Evolutionary conservation across 2,888 invertebrate genomes (phyloP).

Genomic region (Plemyria rubiginata): DNA sequence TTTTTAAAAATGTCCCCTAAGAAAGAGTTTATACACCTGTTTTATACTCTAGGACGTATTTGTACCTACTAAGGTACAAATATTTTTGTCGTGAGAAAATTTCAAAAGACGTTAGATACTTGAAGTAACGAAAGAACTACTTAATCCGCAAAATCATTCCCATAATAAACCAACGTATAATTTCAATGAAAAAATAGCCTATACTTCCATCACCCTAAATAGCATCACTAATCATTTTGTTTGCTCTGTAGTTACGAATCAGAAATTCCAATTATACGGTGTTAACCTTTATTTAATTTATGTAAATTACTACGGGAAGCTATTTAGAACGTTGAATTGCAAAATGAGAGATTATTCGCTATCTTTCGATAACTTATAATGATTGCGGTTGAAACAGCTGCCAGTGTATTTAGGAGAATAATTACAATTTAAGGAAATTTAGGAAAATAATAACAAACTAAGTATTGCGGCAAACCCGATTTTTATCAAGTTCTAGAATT

Average conservation of each 20-base stretch:
- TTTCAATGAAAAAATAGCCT: slow-evolving; percentile 52
- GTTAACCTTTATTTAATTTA: slow-evolving; percentile 69
- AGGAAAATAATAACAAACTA: not conserved
- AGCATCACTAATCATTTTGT: slow-evolving; percentile 67
- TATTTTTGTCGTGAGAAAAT: slow-evolving; percentile 41
- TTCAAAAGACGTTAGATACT: not conserved
- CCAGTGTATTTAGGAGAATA: slow-evolving; percentile 1
- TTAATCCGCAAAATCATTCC: slow-evolving; percentile 38
- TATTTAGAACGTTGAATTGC: slow-evolving; percentile 49
- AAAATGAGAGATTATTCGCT: slow-evolving; percentile 47
- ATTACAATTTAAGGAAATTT: too few species aligned
- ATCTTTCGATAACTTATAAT: slow-evolving; percentile 42
- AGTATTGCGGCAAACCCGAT: too few species aligned
- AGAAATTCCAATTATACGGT: slow-evolving; percentile 62
- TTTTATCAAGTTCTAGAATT: too few species aligned
- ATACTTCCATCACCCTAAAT: slow-evolving; percentile 60
- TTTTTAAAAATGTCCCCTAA: slow-evolving; percentile 60
- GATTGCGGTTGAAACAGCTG: slow-evolving; percentile 24
- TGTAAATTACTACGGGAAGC: slow-evolving; percentile 64
- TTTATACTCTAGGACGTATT: slow-evolving; percentile 52
- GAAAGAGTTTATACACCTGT: slow-evolving; percentile 79
- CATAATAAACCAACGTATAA: slow-evolving; percentile 37
- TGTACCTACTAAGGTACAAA: too few species aligned
- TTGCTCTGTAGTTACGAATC: slow-evolving; percentile 60
- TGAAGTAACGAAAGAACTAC: not conserved